Evolutionary conservation across 2,888 invertebrate genomes (phyloP), one percentile per base, ranked within the genome.

Genomic region (Drosophila lacicola): DNA sequence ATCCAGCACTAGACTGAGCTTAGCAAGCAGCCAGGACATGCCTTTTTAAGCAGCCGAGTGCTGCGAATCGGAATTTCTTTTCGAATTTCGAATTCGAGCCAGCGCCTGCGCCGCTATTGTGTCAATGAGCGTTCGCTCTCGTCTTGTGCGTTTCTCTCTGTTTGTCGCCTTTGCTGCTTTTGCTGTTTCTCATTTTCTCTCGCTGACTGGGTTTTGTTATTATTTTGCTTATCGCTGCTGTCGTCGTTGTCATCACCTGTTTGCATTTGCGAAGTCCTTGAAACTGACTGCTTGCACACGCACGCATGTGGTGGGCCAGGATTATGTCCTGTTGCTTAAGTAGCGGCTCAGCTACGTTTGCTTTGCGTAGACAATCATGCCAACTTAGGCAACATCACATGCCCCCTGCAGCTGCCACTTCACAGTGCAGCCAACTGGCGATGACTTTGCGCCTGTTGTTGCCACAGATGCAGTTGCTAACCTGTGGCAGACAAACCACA

Each of bases 201-300:
- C 34, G 62, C 60, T 76, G 55, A 25, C 34, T 67, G 65, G 62
- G 78, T 66, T 87, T 83, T 83, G 89, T 83, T 83, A 83, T 83
- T 88, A 83, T 83, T 83, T 87, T 89, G 83, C 83, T 88, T 87
- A 86, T 83, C 57, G 74, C 79, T 61, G 63, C 64, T 65, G 56
- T 65, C 72, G 74, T 77, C 72, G 78, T 79, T 82, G 82, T 88
- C 90, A 76, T 88, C 90, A 90, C 90, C 90, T 90, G 90, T 90
- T 90, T 89, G 90, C 90, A 88, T 89, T 72, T 81, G 74, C 56
- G 72, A 75, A 90, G 90, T 90, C 90, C 90, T 90, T 90, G 88
- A 90, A 89, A 81, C 47, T 74, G 84, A 80, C 54, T 78, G 86
- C 80, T 80, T 76, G 74, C 78, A 73, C 75, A 58, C 55, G 66